These are phyloP conservation scores for Tridacna gigas DNA, from an alignment of 2,888 invertebrate genomes.

Conservation along the genomic window DNA sequence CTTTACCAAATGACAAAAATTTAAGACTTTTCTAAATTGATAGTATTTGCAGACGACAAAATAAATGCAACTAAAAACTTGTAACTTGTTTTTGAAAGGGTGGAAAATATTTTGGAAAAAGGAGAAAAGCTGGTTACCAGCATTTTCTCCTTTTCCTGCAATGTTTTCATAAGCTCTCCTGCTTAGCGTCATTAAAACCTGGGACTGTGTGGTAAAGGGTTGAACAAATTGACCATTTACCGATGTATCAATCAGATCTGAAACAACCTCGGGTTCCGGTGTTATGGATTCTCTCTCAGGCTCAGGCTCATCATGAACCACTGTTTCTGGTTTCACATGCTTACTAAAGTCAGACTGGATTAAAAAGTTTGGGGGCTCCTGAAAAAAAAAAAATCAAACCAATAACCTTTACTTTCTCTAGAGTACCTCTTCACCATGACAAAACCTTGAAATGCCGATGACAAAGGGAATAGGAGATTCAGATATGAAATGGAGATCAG, in stretches of 20 bases:
- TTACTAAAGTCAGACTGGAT: constrained; percentile 95
- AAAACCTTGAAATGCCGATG: too few species aligned
- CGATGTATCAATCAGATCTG: constrained; percentile 83
- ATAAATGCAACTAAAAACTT: too few species aligned
- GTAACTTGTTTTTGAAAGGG: too few species aligned
- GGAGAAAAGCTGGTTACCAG: neutral
- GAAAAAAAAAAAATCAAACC: constrained; percentile 35
- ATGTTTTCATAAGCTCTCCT: neutral
- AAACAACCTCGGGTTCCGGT: constrained; percentile 84
- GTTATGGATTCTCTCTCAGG: constrained; percentile 76
- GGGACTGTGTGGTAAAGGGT: neutral
- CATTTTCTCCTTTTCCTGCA: neutral
- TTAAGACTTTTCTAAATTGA: too few species aligned
- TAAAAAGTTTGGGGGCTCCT: constrained; percentile 95
- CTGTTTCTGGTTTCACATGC: constrained; percentile 97
- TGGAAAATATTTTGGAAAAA: neutral
- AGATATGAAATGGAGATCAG: too few species aligned
- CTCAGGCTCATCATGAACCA: constrained; percentile 86
- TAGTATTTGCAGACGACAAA: too few species aligned
- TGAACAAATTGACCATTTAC: constrained; percentile 27
- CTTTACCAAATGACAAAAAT: too few species aligned
- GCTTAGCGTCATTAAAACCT: neutral
- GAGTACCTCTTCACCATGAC: too few species aligned
- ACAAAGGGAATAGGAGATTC: too few species aligned
- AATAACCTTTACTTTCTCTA: neutral